A percentile compares a stretch with the other conserved stretches of the same genome.
Conservation (phyloP, 2,113 vertebrate genomes). For the Rissa tridactyla region DNA sequence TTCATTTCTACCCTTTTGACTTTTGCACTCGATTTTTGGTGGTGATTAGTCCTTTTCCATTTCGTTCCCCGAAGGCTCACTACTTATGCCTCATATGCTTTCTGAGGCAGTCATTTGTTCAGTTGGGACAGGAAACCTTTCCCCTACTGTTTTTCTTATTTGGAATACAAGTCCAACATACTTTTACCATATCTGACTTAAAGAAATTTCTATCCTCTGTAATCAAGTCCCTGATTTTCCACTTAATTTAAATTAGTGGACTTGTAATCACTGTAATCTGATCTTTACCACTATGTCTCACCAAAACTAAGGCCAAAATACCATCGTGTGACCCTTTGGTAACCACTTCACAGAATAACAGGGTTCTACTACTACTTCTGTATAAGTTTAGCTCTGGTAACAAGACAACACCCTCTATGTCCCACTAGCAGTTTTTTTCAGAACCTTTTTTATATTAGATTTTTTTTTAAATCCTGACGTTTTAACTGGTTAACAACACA, state of each 20-base stretch:
- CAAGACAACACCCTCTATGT: neutral
- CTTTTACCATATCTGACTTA: neutral
- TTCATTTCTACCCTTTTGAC: slow-evolving; percentile 27
- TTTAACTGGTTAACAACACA: neutral
- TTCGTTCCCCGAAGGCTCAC: neutral
- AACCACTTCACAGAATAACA: neutral
- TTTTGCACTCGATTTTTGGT: neutral
- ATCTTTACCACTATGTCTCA: neutral
- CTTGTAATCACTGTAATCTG: neutral
- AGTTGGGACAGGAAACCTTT: neutral
- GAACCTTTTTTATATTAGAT: neutral
- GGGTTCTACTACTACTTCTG: neutral
- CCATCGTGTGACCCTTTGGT: neutral
- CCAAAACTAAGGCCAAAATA: neutral
- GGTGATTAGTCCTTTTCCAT: neutral
- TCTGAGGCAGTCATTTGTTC: neutral
- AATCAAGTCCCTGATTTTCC: neutral
- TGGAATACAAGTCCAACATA: neutral
- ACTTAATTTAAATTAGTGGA: neutral
- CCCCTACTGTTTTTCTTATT: neutral
- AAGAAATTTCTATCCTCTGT: neutral
- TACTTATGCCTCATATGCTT: neutral
- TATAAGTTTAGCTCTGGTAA: accelerated
- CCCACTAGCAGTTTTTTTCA: neutral
- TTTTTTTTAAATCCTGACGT: neutral